Conservation (phyloP, 2,113 vertebrate genomes). For the Bubalus kerabau region DNA sequence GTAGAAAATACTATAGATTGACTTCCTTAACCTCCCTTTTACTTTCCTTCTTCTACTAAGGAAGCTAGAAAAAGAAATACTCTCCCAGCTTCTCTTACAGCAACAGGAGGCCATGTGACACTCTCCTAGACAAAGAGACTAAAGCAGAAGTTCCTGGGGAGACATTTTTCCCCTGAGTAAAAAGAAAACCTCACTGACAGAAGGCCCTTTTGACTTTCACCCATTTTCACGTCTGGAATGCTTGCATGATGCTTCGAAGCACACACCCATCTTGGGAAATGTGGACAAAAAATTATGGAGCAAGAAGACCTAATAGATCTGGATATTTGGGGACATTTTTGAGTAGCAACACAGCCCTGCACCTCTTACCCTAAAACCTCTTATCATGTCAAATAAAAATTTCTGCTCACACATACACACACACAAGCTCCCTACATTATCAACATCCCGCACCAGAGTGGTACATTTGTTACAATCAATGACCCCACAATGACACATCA, state of each 20-base stretch:
- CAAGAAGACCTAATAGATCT: not conserved
- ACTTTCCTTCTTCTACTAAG: not conserved
- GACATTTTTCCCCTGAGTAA: not conserved
- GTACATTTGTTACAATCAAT: not conserved
- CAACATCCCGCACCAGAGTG: not conserved
- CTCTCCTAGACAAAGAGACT: not conserved
- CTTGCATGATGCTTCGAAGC: not conserved
- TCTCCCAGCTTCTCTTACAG: not conserved
- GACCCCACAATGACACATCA: not conserved
- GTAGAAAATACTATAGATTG: not conserved
- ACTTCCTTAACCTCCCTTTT: not conserved
- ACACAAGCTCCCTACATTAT: not conserved
- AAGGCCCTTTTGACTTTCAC: not conserved
- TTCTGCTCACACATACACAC: not conserved
- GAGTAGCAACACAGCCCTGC: not conserved
- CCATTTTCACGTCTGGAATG: not conserved
- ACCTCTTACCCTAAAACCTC: not conserved
- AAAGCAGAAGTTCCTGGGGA: not conserved
- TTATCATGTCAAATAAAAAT: not conserved
- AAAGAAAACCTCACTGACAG: not conserved
- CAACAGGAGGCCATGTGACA: not conserved
- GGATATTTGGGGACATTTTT: not conserved
- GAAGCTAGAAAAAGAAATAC: not conserved
- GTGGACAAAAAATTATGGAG: not conserved
- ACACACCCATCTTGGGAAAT: not conserved